Evolutionary conservation across 2,888 invertebrate genomes (phyloP), one percentile per base, ranked within the genome.

Genomic region (Drosophila pegasa): DNA sequence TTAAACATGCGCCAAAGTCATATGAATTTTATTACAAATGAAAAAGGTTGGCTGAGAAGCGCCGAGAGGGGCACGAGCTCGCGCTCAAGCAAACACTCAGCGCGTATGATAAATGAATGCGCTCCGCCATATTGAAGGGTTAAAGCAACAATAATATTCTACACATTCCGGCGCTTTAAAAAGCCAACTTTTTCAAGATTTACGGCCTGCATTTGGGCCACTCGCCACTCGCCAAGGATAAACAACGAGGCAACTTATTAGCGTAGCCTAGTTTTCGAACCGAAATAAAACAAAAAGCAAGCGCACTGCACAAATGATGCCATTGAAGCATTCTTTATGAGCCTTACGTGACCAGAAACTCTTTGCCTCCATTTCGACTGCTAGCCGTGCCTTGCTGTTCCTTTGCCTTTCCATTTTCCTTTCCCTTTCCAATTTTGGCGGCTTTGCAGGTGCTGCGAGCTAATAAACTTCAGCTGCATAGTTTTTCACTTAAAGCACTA

Each of bases 21-120:
- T 79, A 87, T 84, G 83, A 87, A 87, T 87, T 85, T 85, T 87
- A 85, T 85, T 87, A 79, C 84, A 77, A 87, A 86, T 78, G 85
- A 75, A 87, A 87, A 87, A 83, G 77, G 80, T 86, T 80, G 62
- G 37, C 27, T 40, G 63, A 62, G 52, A 60, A 43, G 33, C 56
- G 8, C 47, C 5, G 40, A 40, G 61, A 59, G 37, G 38, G 65
- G 45, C n/a, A 41, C 41, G 25, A 3, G 25, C 25, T 6, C 25
- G 41, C 41, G 47, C 47, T 7, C 29, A 35, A 25, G 18, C 33
- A 61, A 64, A 69, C 71, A 71, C 71, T 73, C 72, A 71, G 40
- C 54, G 40, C 54, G 45, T 65, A 61, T 79, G 86, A 82, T 79
- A 85, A 85, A 85, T 85, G 80, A 73, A 71, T 25, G 56, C 57